phyloP scores from a whole-genome alignment of 2,113 vertebrate genomes.

The Ammodytes marinus region DNA sequence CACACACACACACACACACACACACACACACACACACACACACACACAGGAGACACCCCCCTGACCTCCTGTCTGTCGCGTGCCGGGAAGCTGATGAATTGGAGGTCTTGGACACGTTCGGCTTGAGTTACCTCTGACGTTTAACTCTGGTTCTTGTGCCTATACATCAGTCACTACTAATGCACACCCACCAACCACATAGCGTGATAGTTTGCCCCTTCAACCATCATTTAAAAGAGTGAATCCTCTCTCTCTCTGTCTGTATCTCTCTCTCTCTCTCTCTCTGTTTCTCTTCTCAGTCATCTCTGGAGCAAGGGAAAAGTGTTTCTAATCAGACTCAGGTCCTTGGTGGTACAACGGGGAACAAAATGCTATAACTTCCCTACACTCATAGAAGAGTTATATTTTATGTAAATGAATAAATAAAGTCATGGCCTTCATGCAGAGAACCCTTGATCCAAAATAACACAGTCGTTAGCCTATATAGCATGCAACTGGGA shows the following conservation, averaged over 20 bases:
- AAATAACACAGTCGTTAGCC: too few species aligned
- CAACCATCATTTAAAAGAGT: conserved; percentile 54
- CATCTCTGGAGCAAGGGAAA: conserved; percentile 28
- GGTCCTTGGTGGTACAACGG: background rate
- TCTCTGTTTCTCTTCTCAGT: conserved; percentile 43
- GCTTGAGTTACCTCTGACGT: conserved; percentile 53
- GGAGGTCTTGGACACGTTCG: conserved; percentile 38
- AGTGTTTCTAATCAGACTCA: conserved; percentile 39
- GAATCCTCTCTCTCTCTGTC: background rate
- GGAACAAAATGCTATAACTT: too few species aligned
- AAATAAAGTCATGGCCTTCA: too few species aligned
- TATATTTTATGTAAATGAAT: too few species aligned
- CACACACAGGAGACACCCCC: conserved; percentile 5
- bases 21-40: conserved; percentile 10
- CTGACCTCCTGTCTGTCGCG: conserved; percentile 39
- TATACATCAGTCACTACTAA: background rate
- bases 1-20: conserved; percentile 6
- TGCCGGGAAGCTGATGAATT: conserved; percentile 62
- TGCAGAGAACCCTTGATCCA: too few species aligned
- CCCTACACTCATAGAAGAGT: too few species aligned
- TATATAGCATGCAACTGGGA: too few species aligned
- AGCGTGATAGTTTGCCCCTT: conserved; percentile 26
- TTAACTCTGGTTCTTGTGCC: conserved; percentile 4
- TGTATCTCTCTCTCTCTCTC: background rate
- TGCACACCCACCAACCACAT: conserved; percentile 2